Percentiles rank a stretch among this genome's conserved stretches.
Evolutionary conservation across 2,797 vertebrate genomes (phyloP).

Genomic region (Loriculus beryllinus): DNA sequence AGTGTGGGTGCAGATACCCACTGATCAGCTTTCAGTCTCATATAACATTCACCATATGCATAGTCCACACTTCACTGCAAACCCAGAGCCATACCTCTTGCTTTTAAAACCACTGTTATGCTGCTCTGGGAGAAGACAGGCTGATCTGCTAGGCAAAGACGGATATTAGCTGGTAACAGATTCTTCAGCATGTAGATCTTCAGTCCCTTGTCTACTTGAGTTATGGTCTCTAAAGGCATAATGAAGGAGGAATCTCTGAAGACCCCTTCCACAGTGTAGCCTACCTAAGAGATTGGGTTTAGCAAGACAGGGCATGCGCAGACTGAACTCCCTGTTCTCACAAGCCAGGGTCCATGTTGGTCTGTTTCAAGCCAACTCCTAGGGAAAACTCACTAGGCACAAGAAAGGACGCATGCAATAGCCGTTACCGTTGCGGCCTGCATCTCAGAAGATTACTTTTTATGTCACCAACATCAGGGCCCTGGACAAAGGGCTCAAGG

Average conservation of each 20-base stretch:
- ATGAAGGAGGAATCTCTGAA: neutral
- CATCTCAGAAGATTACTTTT: rapidly evolving
- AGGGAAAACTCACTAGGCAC: neutral
- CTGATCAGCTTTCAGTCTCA: neutral
- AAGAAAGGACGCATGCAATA: neutral
- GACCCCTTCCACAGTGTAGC: neutral
- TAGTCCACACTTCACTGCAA: rapidly evolving
- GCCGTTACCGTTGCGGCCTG: rapidly evolving
- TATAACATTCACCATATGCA: neutral
- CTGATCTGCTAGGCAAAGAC: neutral
- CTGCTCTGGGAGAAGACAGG: neutral
- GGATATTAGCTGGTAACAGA: neutral
- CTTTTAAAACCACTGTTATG: neutral
- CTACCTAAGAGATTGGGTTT: neutral
- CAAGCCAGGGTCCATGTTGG: neutral
- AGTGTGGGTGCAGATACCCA: neutral
- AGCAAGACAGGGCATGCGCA: neutral
- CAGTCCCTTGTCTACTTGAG: neutral
- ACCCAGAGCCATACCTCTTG: neutral
- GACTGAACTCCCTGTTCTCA: neutral
- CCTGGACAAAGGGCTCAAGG: neutral
- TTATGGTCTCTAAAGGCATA: neutral
- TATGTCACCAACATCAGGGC: neutral
- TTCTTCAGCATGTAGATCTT: neutral
- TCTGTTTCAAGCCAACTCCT: neutral